These are phyloP conservation scores for Laterallus jamaicensis DNA, from an alignment of 2,113 vertebrate species.

Conservation along the genomic window DNA sequence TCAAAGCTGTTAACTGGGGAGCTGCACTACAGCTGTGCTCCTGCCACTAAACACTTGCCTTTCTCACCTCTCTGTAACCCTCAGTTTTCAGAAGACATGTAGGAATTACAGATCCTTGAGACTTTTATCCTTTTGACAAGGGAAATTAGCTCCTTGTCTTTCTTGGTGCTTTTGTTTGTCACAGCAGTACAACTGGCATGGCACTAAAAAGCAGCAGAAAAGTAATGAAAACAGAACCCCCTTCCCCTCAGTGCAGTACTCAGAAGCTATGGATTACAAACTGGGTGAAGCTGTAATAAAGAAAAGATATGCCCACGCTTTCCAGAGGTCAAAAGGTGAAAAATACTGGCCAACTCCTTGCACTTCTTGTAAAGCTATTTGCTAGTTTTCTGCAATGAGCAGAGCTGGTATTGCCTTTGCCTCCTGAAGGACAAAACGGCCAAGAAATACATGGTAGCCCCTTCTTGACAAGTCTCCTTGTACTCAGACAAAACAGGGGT, in stretches of 20 bases:
- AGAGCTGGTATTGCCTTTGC: neutral
- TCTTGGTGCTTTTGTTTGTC: neutral
- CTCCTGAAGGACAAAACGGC: neutral
- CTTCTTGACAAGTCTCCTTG: neutral
- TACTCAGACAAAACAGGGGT: neutral
- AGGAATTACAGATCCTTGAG: rapidly evolving
- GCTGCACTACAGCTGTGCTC: neutral
- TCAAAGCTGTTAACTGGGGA: neutral
- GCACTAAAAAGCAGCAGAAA: neutral
- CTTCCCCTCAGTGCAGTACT: neutral
- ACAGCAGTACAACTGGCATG: rapidly evolving
- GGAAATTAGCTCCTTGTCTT: neutral
- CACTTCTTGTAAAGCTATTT: neutral
- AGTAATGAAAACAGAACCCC: neutral
- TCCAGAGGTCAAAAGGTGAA: neutral
- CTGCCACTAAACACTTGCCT: neutral
- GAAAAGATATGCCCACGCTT: neutral
- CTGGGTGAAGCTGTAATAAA: neutral
- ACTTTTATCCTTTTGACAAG: neutral
- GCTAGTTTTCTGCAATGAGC: neutral
- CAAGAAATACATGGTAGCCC: neutral
- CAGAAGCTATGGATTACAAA: neutral
- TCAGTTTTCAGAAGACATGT: rapidly evolving
- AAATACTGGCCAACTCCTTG: neutral
- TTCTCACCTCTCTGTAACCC: rapidly evolving